Base-by-base conservation (phyloP, 2,797 vertebrate genomes). In the Pangasius larnaudii region DNA sequence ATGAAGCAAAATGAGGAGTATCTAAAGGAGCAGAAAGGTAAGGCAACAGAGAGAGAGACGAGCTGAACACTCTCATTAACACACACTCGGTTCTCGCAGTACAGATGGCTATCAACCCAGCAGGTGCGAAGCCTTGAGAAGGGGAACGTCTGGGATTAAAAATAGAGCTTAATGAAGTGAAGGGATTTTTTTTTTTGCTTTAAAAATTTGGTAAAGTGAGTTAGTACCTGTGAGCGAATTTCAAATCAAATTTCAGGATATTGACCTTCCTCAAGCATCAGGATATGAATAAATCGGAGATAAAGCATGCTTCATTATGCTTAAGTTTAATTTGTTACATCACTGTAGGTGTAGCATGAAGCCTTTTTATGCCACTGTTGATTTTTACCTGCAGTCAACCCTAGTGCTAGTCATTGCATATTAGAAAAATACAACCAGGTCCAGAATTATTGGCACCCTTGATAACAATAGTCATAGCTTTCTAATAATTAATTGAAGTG, bases 1-100 rank as follows among this genome's bases (percentile, higher is more conserved):
- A 98, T 98, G 96, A 97, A 96, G 89, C 98, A 99, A 93, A 99
- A 99, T 3, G 97, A 96, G 0, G 98, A 99, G 85, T 99, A 99
- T 94, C 94, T 99, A 90, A 96, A 94, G 61, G 98, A 99, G 91
- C 98, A 99, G 93, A 96, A 96, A 94, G 98, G 98, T 98, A 91
- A 94, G 91, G 72, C 13, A 51, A 49, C 42, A 71, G 46, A 81
- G 46, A 81, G 46, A 81, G 58, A 86, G 33, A 69, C 24, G 3
- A 80, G 78, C 69, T 77, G 71, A 85, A 85, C 75, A 30, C 36
- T 63, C 83, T 92, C 89, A 89, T 89, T 89, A 91, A 82, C 58
- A 63, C 36, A 1, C 69, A 24, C 75, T 78, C 56, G 71, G n/a
- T 59, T 58, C 77, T 67, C 19, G 30, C 79, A 39, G 46, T 27